A percentile compares a stretch with the other conserved stretches of the same genome.
Conservation (phyloP, 2,888 invertebrate species). For the Dorcus hopei region DNA sequence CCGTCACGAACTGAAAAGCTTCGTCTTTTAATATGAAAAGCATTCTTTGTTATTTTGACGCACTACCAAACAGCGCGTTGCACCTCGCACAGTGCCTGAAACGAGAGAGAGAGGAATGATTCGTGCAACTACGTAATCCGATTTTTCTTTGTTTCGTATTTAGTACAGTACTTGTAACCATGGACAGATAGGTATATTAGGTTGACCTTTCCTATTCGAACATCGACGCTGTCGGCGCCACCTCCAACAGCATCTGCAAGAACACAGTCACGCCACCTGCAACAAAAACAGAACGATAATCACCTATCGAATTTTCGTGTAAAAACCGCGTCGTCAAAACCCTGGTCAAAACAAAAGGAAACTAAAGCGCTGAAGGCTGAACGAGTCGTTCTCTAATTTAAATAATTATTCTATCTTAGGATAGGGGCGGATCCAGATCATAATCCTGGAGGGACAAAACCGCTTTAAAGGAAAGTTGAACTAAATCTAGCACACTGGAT, state of each 20-base stretch:
- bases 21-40: not conserved
- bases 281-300: conserved; percentile 33
- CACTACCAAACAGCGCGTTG: conserved; percentile 28
- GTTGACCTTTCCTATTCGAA: conserved; percentile 53
- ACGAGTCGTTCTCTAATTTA: not conserved
- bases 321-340: not conserved
- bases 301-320: no score
- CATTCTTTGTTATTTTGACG: conserved; percentile 6
- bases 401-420: not conserved
- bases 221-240: conserved; percentile 83
- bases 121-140: conserved; percentile 53
- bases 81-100: conserved; percentile 36
- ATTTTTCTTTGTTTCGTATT: conserved; percentile 1
- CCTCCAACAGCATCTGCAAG: conserved; percentile 85
- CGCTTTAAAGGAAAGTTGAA: no score
- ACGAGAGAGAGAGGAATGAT: conserved; percentile 53
- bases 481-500: no score
- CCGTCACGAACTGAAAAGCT: conserved; percentile 2
- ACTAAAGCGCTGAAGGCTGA: not conserved
- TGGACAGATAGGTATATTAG: conserved; percentile 22
- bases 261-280: conserved; percentile 86
- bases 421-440: not conserved
- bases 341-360: not conserved
- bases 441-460: not conserved
- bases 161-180: conserved; percentile 31